phyloP scores from a whole-genome alignment of 2,797 vertebrate genomes.

The Cyprinodon diabolis region DNA sequence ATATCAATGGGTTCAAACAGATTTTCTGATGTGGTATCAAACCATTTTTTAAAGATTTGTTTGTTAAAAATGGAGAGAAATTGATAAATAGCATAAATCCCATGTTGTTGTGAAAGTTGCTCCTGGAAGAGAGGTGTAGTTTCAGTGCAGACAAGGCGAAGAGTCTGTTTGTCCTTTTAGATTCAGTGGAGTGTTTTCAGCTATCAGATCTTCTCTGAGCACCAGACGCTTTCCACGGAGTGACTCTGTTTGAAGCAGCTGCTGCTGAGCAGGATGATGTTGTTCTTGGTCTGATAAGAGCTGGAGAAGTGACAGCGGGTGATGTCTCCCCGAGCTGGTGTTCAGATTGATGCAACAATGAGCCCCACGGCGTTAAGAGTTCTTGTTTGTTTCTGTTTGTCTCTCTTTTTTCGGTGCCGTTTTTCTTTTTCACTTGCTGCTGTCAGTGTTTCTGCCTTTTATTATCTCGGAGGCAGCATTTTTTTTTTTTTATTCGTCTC shows the following conservation, averaged over 20 bases:
- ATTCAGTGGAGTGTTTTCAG: constrained; percentile 35
- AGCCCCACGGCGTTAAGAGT: constrained; percentile 16
- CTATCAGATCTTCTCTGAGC: constrained; percentile 25
- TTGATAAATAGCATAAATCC: constrained; percentile 3
- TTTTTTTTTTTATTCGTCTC: constrained; percentile 12
- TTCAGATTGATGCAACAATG: constrained; percentile 37
- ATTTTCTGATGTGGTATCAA: constrained; percentile 12
- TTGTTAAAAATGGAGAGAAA: constrained; percentile 14
- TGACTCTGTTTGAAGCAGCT: constrained; percentile 28
- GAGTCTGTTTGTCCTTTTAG: constrained; percentile 22
- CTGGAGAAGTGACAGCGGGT: constrained; percentile 42
- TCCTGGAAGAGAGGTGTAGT: constrained; percentile 9
- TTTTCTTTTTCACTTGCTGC: constrained; percentile 1
- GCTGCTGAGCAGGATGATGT: constrained; percentile 46
- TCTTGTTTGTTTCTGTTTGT: constrained; percentile 38
- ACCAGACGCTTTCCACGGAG: constrained; percentile 14
- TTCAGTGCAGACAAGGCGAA: background rate
- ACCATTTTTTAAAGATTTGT: constrained; percentile 13
- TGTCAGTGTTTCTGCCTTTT: constrained; percentile 36
- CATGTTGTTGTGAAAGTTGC: background rate
- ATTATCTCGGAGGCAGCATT: constrained; percentile 35
- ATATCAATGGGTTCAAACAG: background rate
- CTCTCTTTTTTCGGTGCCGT: constrained; percentile 18
- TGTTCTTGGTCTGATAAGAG: constrained; percentile 50
- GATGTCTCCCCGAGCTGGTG: constrained; percentile 45